Evolutionary conservation across 2,113 vertebrate genomes (phyloP).

Genomic region (Amblyopsis rosae): DNA sequence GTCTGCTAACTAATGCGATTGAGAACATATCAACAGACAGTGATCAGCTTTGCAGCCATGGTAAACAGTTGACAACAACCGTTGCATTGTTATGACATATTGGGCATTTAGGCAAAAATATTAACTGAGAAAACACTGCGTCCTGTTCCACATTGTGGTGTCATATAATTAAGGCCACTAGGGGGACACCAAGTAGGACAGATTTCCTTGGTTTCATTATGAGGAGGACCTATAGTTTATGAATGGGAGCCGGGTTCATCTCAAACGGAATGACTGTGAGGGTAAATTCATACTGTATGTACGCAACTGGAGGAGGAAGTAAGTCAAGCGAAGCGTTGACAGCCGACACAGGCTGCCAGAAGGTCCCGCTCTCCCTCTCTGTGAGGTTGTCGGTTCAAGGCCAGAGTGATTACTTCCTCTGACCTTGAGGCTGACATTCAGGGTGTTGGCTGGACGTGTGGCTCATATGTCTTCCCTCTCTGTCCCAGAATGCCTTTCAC

Average conservation of each 20-base stretch:
- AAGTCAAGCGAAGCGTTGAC: slow-evolving; percentile 24
- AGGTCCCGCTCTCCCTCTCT: slow-evolving; percentile 19
- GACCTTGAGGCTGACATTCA: slow-evolving; percentile 57
- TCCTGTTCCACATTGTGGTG: no score
- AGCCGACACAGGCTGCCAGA: slow-evolving; percentile 43
- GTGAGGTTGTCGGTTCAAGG: slow-evolving; percentile 4
- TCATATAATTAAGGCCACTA: slow-evolving; percentile 33
- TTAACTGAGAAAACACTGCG: not conserved
- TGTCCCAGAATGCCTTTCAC: not conserved
- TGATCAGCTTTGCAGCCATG: no score
- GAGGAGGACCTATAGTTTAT: slow-evolving; percentile 3
- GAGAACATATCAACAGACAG: no score
- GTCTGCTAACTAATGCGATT: no score
- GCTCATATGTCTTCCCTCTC: no score
- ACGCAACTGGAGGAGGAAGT: slow-evolving; percentile 12
- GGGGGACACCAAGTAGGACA: slow-evolving; percentile 48
- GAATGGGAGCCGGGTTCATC: slow-evolving; percentile 7
- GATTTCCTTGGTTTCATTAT: slow-evolving; percentile 9
- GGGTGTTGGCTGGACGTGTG: not conserved
- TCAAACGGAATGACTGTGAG: no score
- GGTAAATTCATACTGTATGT: no score
- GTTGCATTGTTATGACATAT: no score
- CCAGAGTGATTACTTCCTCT: slow-evolving; percentile 28
- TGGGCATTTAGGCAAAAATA: no score
- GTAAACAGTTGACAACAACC: no score